phyloP scores from a whole-genome alignment of 2,113 vertebrate genomes.

The Scalopus aquaticus region DNA sequence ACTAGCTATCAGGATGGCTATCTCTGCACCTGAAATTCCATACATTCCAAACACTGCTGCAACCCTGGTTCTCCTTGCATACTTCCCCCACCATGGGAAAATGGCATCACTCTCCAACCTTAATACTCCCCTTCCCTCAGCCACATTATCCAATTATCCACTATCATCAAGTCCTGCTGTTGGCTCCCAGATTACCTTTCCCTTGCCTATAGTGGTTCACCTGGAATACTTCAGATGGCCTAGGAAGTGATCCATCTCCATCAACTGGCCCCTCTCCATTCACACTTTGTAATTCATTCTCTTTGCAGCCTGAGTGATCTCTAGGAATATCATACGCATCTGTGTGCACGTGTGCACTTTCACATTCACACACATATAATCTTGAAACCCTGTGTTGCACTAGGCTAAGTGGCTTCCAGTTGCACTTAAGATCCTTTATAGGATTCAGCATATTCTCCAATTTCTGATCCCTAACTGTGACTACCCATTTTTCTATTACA shows the following conservation, averaged over 20 bases:
- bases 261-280: not conserved
- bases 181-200: no score
- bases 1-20: not conserved
- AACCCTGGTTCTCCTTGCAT: not conserved
- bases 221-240: not conserved
- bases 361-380: not conserved
- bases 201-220: not conserved
- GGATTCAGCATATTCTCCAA: not conserved
- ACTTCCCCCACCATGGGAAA: not conserved
- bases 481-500: not conserved
- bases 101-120: not conserved
- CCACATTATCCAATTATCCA: no score
- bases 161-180: no score
- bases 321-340: not conserved
- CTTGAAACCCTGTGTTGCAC: not conserved
- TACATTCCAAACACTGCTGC: not conserved
- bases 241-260: not conserved
- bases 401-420: not conserved
- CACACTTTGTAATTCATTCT: not conserved
- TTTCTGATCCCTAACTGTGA: not conserved
- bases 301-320: not conserved
- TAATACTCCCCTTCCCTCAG: not conserved
- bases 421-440: not conserved
- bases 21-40: no score
- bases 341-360: not conserved